Conservation (phyloP, 2,888 invertebrate genomes). For the Chloromyia formosa region DNA sequence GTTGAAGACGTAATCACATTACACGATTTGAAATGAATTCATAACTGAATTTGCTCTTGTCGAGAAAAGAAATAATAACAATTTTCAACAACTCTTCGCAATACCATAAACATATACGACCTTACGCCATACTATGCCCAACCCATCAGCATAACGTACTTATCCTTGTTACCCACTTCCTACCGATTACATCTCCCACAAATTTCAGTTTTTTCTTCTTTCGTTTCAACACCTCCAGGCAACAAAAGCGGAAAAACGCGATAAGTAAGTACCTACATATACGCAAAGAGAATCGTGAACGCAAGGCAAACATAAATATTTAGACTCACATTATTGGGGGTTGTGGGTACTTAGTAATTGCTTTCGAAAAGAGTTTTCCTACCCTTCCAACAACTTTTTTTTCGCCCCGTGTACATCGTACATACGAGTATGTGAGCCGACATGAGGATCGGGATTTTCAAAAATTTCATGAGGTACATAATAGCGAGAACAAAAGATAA, state of each 20-base stretch:
- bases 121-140: constrained; percentile 38
- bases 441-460: not conserved
- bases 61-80: constrained; percentile 50
- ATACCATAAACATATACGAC: not conserved
- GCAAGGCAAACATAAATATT: constrained; percentile 50
- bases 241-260: constrained; percentile 42
- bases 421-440: not conserved
- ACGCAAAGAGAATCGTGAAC: constrained; percentile 37
- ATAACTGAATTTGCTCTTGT: constrained; percentile 61
- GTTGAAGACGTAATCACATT: constrained; percentile 61
- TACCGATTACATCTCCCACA: constrained; percentile 10
- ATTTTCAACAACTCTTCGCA: constrained; percentile 46
- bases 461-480: constrained; percentile 24
- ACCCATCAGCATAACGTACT: constrained; percentile 20
- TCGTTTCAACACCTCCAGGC: constrained; percentile 59
- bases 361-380: constrained; percentile 48
- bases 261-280: not conserved
- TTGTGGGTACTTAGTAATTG: constrained; percentile 48
- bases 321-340: constrained; percentile 46
- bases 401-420: not conserved
- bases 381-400: not conserved
- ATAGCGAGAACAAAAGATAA: not conserved
- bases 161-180: constrained; percentile 26
- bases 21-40: constrained; percentile 63
- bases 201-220: constrained; percentile 50